A percentile compares a stretch with the other conserved stretches of the same genome.
phyloP scores from a whole-genome alignment of 2,113 vertebrate genomes.

The Gorsachius goisagi region DNA sequence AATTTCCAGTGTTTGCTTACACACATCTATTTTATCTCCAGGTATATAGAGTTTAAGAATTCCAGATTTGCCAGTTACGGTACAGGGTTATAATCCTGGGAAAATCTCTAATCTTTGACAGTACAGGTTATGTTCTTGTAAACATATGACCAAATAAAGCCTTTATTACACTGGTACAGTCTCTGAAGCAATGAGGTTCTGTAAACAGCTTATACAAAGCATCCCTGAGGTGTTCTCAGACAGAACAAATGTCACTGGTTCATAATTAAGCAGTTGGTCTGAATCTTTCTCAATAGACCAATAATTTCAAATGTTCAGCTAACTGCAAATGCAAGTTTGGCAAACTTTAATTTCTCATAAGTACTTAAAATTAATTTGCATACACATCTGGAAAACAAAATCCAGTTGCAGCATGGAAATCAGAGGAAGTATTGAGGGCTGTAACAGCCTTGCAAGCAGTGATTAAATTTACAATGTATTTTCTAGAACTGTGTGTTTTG shows the following conservation, averaged over 20 bases:
- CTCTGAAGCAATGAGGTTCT: not conserved
- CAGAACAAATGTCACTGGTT: not conserved
- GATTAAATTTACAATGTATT: not conserved
- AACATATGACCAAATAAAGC: not conserved
- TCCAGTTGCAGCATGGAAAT: not conserved
- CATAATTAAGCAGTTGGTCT: not conserved
- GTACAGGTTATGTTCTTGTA: not conserved
- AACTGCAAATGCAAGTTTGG: not conserved
- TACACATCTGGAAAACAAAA: not conserved
- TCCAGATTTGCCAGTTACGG: not conserved
- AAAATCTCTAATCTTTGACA: not conserved
- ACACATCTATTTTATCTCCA: not conserved
- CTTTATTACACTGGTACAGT: not conserved
- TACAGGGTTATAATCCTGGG: not conserved
- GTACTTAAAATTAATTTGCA: slow-evolving; percentile 13
- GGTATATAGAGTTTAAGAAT: not conserved
- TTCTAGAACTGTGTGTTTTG: not conserved
- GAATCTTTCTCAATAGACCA: not conserved
- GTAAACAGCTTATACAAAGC: not conserved
- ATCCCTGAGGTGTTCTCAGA: not conserved
- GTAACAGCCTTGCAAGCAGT: not conserved
- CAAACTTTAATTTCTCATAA: not conserved
- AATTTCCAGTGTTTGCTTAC: not conserved
- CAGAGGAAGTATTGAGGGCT: not conserved
- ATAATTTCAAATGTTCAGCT: not conserved